Conservation (phyloP, 2,113 vertebrate species). For the Hippopotamus amphibius region DNA sequence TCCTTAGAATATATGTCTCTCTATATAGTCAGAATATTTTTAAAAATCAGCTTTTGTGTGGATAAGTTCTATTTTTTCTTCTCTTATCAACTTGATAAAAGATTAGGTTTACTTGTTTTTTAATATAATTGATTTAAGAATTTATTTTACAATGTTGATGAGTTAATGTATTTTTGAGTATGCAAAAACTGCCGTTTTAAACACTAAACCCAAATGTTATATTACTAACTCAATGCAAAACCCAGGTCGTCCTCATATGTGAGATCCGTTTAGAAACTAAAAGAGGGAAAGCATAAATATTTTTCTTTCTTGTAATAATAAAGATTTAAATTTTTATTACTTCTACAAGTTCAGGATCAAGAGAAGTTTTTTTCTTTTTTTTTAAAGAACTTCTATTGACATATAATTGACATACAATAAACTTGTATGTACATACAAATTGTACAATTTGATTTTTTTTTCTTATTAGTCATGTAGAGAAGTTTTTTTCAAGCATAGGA, state of each 20-base stretch:
- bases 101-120: constrained; percentile 12
- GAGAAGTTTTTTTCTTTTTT: constrained; percentile 18
- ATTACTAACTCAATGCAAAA: not conserved
- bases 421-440: too few relatives aligned
- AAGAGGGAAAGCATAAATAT: not conserved
- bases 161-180: constrained; percentile 16
- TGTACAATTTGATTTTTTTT: too few relatives aligned
- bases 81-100: not conserved
- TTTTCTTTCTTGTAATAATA: not conserved
- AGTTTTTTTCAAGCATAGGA: not conserved
- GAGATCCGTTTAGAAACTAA: constrained; percentile 9
- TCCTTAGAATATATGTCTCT: not conserved
- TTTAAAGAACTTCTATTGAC: too few relatives aligned
- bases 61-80: not conserved
- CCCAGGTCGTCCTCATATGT: not conserved
- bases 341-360: not conserved
- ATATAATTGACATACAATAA: too few relatives aligned
- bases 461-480: not conserved
- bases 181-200: constrained; percentile 46
- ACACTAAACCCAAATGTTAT: not conserved
- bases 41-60: not conserved
- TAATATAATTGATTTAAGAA: constrained; percentile 16
- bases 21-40: not conserved
- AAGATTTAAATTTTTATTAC: not conserved
- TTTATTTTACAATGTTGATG: not conserved